Base-by-base conservation (phyloP, 1,140 invertebrate species). In the Sminthurides bifidus region DNA sequence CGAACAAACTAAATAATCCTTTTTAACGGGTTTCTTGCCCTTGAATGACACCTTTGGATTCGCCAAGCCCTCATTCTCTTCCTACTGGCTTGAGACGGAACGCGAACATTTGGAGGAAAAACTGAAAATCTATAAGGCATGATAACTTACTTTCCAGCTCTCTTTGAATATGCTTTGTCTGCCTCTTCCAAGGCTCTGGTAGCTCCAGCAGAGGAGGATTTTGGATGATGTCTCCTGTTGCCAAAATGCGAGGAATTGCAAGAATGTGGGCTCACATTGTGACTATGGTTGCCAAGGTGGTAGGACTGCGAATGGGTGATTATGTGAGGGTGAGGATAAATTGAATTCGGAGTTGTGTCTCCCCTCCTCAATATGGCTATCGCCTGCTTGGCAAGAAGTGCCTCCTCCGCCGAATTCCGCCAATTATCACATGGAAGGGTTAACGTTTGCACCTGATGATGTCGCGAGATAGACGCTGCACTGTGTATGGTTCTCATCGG, bases 111-210 rank as follows among this genome's bases (percentile, higher is more conserved):
- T n/a, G n/a, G n/a, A n/a, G n/a, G n/a, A n/a, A n/a, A n/a, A n/a
- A 35, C 19, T 33, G 29, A 21, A 10, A 37, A 5, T 35, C 8
- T 24, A 12, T 8, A 4, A 35, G 19, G 29, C 12, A 44, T 23
- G 17, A 35, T n/a, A 37, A 58, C 58, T 52, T 60, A 61, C 60
- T 61, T 64, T 43, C 62, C 53, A 35, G 52, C 27, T 40, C 43
- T 21, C 23, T 57, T 51, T 24, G 50, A 54, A 26, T 31, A 2
- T 40, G 41, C 52, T 6, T n/a, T 23, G 1, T 57, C 50, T 14
- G 33, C 35, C 8, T 56, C 41, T 6, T 56, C 19, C 2, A 58
- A 40, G 0, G 48, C 14, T 27, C 58, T 63, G 51, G 58, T 63
- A 0, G 58, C n/a, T n/a, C n/a, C n/a, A n/a, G n/a, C n/a, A n/a